phyloP scores from a whole-genome alignment of 2,113 vertebrate species.

The Dolichotis patagonum region DNA sequence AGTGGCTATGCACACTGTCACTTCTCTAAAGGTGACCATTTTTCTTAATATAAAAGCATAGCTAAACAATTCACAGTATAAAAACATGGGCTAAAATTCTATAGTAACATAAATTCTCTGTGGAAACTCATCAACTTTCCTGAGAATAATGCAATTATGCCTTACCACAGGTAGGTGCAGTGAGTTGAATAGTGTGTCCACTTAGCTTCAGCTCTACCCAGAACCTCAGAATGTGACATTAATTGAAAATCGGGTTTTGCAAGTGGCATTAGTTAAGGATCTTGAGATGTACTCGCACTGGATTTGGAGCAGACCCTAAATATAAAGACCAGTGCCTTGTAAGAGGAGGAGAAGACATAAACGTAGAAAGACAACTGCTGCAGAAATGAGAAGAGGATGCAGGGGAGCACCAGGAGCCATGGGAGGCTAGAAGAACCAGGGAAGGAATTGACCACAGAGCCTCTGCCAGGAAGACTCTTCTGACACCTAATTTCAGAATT shows the following conservation, averaged over 20 bases:
- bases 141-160: not conserved
- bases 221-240: not conserved
- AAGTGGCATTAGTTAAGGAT: not conserved
- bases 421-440: not conserved
- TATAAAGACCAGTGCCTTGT: not conserved
- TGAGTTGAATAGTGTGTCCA: not conserved
- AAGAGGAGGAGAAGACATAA: not conserved
- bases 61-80: not conserved
- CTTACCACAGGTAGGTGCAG: not conserved
- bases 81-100: not conserved
- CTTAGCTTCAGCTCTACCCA: not conserved
- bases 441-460: not conserved
- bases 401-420: not conserved
- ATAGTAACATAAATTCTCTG: not conserved
- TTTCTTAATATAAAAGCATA: slow-evolving; percentile 1
- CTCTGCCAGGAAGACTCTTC: not conserved
- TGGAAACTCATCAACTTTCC: not conserved
- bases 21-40: not conserved
- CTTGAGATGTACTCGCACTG: not conserved
- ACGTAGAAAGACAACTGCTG: not conserved
- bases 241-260: not conserved
- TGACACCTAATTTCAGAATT: not conserved
- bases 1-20: not conserved
- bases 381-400: not conserved
- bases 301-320: not conserved